Percentiles rank a stretch among this genome's conserved stretches.
phyloP scores from a whole-genome alignment of 2,797 vertebrate genomes.

The Acanthurus lineatus region DNA sequence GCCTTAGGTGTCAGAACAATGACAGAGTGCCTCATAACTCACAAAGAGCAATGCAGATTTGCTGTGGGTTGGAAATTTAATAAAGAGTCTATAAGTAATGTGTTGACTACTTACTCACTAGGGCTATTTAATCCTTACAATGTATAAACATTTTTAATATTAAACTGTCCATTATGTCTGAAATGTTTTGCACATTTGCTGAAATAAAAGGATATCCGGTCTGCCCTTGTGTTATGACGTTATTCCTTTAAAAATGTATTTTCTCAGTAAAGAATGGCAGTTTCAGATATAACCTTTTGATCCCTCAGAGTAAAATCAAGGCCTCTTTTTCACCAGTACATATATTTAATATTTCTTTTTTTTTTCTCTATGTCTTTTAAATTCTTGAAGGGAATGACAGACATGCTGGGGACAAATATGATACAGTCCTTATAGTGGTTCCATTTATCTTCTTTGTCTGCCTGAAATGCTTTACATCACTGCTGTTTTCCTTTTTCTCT shows the following conservation, averaged over 20 bases:
- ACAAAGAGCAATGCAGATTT: slow-evolving; percentile 78
- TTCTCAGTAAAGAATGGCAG: slow-evolving; percentile 89
- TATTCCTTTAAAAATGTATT: slow-evolving; percentile 84
- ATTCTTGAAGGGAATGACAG: slow-evolving; percentile 92
- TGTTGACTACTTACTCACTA: slow-evolving; percentile 77
- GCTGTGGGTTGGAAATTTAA: slow-evolving; percentile 75
- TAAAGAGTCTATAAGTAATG: slow-evolving; percentile 80
- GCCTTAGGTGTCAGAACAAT: slow-evolving; percentile 77
- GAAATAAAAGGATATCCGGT: slow-evolving; percentile 83
- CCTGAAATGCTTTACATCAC: slow-evolving; percentile 87
- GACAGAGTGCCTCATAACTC: slow-evolving; percentile 76
- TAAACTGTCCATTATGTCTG: slow-evolving; percentile 77
- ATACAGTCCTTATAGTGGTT: slow-evolving; percentile 91
- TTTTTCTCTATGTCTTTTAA: slow-evolving; percentile 76
- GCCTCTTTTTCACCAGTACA: slow-evolving; percentile 90
- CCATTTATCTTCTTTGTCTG: slow-evolving; percentile 86
- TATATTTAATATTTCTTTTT: slow-evolving; percentile 79
- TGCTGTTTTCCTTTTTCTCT: slow-evolving; percentile 83
- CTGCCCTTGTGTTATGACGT: slow-evolving; percentile 79
- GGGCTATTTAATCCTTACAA: slow-evolving; percentile 79
- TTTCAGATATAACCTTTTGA: slow-evolving; percentile 87
- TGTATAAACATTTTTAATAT: slow-evolving; percentile 81
- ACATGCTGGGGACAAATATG: slow-evolving; percentile 95
- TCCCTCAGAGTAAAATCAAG: slow-evolving; percentile 89
- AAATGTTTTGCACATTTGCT: slow-evolving; percentile 74